Evolutionary conservation across 2,888 invertebrate genomes (phyloP).

Genomic region (Melinaea marsaeus): DNA sequence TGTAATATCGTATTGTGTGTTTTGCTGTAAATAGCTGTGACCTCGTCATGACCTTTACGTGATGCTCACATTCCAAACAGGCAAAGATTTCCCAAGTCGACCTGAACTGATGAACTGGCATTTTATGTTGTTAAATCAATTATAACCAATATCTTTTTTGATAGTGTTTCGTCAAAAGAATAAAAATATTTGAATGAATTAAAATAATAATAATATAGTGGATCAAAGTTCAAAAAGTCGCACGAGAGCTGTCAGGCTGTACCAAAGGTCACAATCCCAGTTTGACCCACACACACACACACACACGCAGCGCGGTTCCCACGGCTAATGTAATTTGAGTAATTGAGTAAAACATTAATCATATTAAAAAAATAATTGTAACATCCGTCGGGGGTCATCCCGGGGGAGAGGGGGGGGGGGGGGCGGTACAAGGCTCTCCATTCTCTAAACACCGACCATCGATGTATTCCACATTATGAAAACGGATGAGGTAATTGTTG

Average conservation of each 20-base stretch:
- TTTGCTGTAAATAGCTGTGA: conserved; percentile 40
- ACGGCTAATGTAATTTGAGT: conserved; percentile 34
- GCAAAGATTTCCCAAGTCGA: conserved; percentile 53
- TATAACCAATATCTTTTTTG: no score
- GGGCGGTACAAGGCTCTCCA: conserved; percentile 29
- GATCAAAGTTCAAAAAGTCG: not conserved
- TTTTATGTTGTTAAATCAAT: not conserved
- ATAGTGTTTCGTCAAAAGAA: no score
- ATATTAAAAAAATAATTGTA: conserved; percentile 33
- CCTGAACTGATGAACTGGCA: not conserved
- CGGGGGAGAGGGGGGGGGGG: no score
- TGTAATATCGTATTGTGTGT: conserved; percentile 50
- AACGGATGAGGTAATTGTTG: no score
- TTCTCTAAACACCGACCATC: conserved; percentile 30
- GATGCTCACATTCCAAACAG: conserved; percentile 69
- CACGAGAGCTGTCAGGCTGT: conserved; percentile 14
- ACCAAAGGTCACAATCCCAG: conserved; percentile 24
- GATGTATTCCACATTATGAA: not conserved
- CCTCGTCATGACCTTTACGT: conserved; percentile 69
- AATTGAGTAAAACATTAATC: conserved; percentile 39
- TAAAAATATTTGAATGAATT: not conserved
- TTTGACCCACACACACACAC: conserved; percentile 16
- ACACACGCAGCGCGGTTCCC: conserved; percentile 31
- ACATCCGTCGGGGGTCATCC: conserved; percentile 31
- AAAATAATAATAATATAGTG: not conserved